Conservation (phyloP, 2,113 vertebrate species). For the Cephalopterus ornatus region DNA sequence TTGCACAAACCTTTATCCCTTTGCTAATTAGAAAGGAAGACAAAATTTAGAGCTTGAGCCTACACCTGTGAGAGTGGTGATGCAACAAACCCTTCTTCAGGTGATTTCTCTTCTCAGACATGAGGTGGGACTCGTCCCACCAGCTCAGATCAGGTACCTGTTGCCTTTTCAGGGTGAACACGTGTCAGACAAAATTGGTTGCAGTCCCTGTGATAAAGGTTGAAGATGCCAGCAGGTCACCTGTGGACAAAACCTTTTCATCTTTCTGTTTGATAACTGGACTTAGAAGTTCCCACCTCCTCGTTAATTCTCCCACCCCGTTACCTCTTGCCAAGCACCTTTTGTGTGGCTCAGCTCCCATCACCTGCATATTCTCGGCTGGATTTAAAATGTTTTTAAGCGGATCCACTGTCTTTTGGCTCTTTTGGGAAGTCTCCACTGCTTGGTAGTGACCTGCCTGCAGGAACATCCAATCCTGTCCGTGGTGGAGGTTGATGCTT, state of each 20-base stretch:
- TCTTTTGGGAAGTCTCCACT: not conserved
- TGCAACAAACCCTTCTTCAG: not conserved
- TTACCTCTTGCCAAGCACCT: not conserved
- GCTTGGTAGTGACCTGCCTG: not conserved
- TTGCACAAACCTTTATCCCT: not conserved
- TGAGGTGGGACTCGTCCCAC: not conserved
- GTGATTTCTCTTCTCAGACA: not conserved
- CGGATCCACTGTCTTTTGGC: not conserved
- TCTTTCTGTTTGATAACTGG: not conserved
- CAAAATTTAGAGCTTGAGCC: not conserved
- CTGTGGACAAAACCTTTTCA: not conserved
- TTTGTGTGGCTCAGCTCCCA: not conserved
- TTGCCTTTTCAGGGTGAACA: not conserved
- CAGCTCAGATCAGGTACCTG: not conserved
- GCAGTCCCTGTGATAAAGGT: not conserved
- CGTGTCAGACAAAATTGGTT: not conserved
- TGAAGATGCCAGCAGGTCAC: not conserved
- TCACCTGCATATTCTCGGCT: not conserved
- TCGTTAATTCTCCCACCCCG: not conserved
- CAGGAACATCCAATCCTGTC: not conserved
- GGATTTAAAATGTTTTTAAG: not conserved
- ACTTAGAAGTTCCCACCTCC: not conserved
- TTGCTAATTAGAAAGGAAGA: not conserved
- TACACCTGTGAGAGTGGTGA: rapidly evolving
- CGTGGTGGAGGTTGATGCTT: not conserved